Percentiles rank a stretch among this genome's conserved stretches.
These are phyloP conservation scores for Furcula furcula DNA, from an alignment of 2,888 invertebrate species.

Conservation along the genomic window DNA sequence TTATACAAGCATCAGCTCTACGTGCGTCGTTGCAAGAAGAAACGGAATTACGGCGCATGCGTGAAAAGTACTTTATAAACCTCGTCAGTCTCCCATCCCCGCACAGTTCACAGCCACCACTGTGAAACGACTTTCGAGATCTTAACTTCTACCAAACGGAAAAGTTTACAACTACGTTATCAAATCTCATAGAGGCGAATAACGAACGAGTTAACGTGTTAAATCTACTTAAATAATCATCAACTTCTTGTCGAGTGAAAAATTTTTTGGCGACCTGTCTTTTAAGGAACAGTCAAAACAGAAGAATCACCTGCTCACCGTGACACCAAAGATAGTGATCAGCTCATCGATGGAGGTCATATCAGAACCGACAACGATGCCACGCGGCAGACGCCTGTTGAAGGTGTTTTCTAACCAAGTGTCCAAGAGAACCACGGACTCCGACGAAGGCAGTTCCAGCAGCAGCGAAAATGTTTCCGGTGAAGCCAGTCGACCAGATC, in stretches of 20 bases:
- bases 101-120: constrained; percentile 55
- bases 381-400: constrained; percentile 84
- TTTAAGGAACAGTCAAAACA: constrained; percentile 47
- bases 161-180: constrained; percentile 56
- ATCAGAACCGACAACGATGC: constrained; percentile 78
- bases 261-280: constrained; percentile 55
- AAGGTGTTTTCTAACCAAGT: constrained; percentile 85
- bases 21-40: constrained; percentile 43
- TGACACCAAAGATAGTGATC: constrained; percentile 72
- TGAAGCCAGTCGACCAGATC: constrained; percentile 57
- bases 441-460: constrained; percentile 67
- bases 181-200: constrained; percentile 44
- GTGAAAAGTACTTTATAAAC: constrained; percentile 52
- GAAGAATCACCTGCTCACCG: constrained; percentile 48
- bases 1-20: too few relatives aligned
- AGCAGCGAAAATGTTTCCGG: constrained; percentile 71
- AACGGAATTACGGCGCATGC: constrained; percentile 52
- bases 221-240: constrained; percentile 59
- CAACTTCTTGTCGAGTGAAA: constrained; percentile 58
- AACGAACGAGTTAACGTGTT: constrained; percentile 68
- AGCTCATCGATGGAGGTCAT: constrained; percentile 77
- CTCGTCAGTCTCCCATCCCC: constrained; percentile 28
- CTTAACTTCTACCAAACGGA: constrained; percentile 34
- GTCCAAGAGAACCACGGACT: constrained; percentile 74
- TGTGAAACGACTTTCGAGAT: constrained; percentile 47